Conservation (phyloP, 1,140 invertebrate genomes). For the Ooceraea biroi region DNA sequence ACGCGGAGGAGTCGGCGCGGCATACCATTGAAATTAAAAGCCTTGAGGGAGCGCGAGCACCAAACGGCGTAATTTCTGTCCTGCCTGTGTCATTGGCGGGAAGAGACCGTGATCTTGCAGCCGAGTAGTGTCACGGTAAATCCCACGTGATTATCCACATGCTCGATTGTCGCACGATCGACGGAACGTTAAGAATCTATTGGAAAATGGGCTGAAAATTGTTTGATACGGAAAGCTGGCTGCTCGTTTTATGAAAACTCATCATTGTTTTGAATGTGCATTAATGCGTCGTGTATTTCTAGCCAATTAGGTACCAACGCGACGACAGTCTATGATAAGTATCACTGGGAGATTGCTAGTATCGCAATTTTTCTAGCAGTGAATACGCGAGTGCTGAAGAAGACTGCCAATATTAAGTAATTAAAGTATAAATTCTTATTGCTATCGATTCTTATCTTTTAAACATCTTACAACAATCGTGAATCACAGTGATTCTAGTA, state of each 20-base stretch:
- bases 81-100: conserved; percentile 67
- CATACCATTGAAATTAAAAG: conserved; percentile 83
- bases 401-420: too few relatives aligned
- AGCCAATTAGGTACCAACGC: background rate
- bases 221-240: conserved; percentile 1
- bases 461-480: background rate
- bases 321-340: too few relatives aligned
- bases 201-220: conserved; percentile 45
- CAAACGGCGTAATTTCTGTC: conserved; percentile 75
- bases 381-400: too few relatives aligned
- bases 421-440: too few relatives aligned
- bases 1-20: conserved; percentile 67
- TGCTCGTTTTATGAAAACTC: background rate
- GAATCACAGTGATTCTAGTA: background rate
- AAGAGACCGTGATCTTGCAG: conserved; percentile 62
- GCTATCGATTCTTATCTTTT: too few relatives aligned
- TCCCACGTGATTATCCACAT: conserved; percentile 79
- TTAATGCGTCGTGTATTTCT: background rate
- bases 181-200: conserved; percentile 21
- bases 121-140: conserved; percentile 78
- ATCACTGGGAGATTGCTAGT: too few relatives aligned
- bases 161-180: conserved; percentile 45
- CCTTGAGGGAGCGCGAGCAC: conserved; percentile 72
- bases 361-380: too few relatives aligned
- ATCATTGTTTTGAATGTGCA: background rate